phyloP scores from a whole-genome alignment of 1,140 invertebrate genomes.

The Gyrodactylus salaris region DNA sequence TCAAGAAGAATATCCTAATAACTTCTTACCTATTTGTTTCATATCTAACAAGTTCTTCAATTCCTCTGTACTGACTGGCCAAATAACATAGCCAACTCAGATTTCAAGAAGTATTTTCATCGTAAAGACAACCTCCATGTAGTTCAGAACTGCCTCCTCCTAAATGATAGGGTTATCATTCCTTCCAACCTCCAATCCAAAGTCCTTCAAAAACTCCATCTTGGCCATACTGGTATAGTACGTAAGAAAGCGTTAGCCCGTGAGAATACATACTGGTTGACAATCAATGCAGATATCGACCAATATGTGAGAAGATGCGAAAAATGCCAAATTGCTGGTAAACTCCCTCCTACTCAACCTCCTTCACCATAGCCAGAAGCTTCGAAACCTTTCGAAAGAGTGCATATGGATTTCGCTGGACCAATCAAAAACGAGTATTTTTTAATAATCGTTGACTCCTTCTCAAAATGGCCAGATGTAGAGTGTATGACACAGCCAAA shows the following conservation, averaged over 20 bases:
- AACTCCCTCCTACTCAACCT: not conserved
- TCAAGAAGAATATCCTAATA: too few relatives aligned
- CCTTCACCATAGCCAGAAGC: slow-evolving; percentile 5
- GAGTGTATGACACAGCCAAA: slow-evolving; percentile 7
- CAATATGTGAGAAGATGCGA: not conserved
- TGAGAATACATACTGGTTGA: not conserved
- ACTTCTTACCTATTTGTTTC: too few relatives aligned
- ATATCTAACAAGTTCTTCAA: too few relatives aligned
- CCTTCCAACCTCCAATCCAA: not conserved
- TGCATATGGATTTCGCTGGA: slow-evolving; percentile 18
- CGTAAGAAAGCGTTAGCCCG: not conserved
- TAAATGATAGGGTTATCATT: not conserved
- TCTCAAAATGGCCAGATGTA: slow-evolving; percentile 24
- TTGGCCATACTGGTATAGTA: not conserved
- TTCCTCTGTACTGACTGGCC: too few relatives aligned
- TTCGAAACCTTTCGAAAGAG: slow-evolving; percentile 12
- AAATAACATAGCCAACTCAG: too few relatives aligned
- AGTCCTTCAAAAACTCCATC: not conserved
- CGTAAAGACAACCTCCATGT: not conserved
- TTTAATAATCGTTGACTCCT: slow-evolving; percentile 18
- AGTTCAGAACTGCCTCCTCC: not conserved
- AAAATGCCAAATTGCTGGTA: not conserved
- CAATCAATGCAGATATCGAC: not conserved
- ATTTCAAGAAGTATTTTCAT: not conserved
- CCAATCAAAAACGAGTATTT: slow-evolving; percentile 13